These are phyloP conservation scores for Apeira syringaria DNA, from an alignment of 2,888 invertebrate genomes.

Conservation along the genomic window DNA sequence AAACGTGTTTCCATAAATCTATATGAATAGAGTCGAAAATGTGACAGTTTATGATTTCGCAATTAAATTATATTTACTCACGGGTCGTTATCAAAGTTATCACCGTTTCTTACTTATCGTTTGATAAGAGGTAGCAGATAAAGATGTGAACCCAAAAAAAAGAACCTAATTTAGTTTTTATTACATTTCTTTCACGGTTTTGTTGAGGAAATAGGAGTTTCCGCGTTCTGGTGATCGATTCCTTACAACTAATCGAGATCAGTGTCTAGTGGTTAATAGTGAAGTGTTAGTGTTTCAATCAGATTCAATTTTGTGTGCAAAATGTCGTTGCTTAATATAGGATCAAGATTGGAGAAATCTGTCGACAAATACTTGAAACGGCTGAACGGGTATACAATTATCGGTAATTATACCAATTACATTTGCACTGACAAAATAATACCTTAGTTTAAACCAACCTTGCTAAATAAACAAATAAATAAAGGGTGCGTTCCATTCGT, in stretches of 20 bases:
- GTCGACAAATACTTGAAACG: constrained; percentile 55
- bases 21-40: neutral
- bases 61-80: constrained; percentile 7
- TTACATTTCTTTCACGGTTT: constrained; percentile 17
- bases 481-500: no score
- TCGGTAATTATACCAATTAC: constrained; percentile 63
- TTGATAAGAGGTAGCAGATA: constrained; percentile 18
- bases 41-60: neutral
- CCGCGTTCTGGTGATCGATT: constrained; percentile 1
- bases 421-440: no score
- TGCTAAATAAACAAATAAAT: no score
- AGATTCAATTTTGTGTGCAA: constrained; percentile 11
- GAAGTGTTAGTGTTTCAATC: constrained; percentile 11
- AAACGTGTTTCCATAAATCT: neutral
- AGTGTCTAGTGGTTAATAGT: constrained; percentile 8
- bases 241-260: constrained; percentile 2
- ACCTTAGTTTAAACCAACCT: no score
- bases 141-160: constrained; percentile 18
- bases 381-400: constrained; percentile 59
- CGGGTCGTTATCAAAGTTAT: constrained; percentile 1
- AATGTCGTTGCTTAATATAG: constrained; percentile 42
- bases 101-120: constrained; percentile 8
- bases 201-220: constrained; percentile 12
- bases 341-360: constrained; percentile 45
- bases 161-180: constrained; percentile 15